Evolutionary conservation across 1,140 invertebrate genomes (phyloP).

Genomic region (Aleiodes sp.): DNA sequence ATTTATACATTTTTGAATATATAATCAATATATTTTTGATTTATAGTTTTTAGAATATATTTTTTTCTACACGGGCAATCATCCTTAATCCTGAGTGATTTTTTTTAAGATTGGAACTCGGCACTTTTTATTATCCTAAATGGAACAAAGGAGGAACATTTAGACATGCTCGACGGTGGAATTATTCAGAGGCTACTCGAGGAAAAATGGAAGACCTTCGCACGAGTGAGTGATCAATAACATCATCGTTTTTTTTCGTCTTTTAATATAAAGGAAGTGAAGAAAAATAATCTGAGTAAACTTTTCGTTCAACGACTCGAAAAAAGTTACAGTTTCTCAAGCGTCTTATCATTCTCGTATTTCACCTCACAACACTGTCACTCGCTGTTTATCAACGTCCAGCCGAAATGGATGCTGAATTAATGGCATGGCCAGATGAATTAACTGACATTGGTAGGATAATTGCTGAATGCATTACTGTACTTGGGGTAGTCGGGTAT

Average conservation of each 20-base stretch:
- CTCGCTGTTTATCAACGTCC: slow-evolving; percentile 90
- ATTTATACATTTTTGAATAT: no score
- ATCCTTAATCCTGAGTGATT: slow-evolving; percentile 30
- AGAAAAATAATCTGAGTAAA: slow-evolving; percentile 17
- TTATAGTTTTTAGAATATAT: no score
- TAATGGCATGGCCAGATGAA: slow-evolving; percentile 69
- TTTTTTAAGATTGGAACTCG: slow-evolving; percentile 93
- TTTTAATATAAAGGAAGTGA: background rate
- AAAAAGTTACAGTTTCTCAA: slow-evolving; percentile 84
- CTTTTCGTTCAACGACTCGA: background rate
- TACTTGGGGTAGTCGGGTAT: slow-evolving; percentile 86
- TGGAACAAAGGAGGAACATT: slow-evolving; percentile 95
- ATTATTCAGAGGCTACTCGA: slow-evolving; percentile 96
- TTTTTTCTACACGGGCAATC: background rate
- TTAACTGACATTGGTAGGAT: slow-evolving; percentile 63
- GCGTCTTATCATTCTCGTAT: slow-evolving; percentile 83
- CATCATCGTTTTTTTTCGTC: slow-evolving; percentile 9
- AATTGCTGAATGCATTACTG: slow-evolving; percentile 79
- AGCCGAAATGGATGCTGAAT: slow-evolving; percentile 64
- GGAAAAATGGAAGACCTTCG: slow-evolving; percentile 99
- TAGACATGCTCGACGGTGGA: slow-evolving; percentile 98
- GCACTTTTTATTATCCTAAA: slow-evolving; percentile 98
- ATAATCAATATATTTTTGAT: no score
- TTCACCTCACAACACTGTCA: slow-evolving; percentile 89
- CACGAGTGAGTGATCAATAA: slow-evolving; percentile 73